Evolutionary conservation across 2,113 vertebrate genomes (phyloP), one percentile per base, ranked within the genome.

Genomic region (Pygoscelis adeliae): DNA sequence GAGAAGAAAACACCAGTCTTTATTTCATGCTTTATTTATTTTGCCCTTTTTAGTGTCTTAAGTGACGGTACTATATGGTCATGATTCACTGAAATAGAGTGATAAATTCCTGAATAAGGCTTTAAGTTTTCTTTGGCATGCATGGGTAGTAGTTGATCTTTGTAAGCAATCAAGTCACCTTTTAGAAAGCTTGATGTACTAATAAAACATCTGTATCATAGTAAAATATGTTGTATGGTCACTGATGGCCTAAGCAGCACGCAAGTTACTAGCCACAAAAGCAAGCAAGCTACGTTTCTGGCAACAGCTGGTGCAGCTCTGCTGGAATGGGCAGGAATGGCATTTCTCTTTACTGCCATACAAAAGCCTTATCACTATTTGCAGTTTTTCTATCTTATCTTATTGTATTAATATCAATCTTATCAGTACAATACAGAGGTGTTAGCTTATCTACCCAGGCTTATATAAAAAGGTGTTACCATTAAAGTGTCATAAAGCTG

Each of bases 171-270:
- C 9, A 59, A 88, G 66, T 90, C 55, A 61, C 4, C 34, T 73
- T 95, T 93, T 82, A 84, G 34, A 71, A 93, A 94, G n/a, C 77
- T 96, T 89, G 66, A 93, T 70, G 44, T 87, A 74, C 58, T 96
- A 73, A 67, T 90, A 78, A 91, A 91, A 66, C 8, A 15, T 42
- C 21, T 67, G 3, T 70, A 27, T 47, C 90, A 76, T 22, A 56
- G 23, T 67, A 93, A 93, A 94, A 81, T 42, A 46, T 36, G 27
- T 93, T 88, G 50, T 90, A 30, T 86, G 36, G 47, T 88, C 61
- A 8, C 70, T 69, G 23, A 22, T 77, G 78, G 40, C n/a, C 55
- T 84, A 72, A 96, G 67, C 65, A 80, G 61, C 20, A 42, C 34
- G 52, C 29, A 93, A 90, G 78, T 9, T 49, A 55, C 34, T 85